Conservation (phyloP, 37 sponge, comb jelly and placozoan species). For the Ephydatia muelleri region DNA sequence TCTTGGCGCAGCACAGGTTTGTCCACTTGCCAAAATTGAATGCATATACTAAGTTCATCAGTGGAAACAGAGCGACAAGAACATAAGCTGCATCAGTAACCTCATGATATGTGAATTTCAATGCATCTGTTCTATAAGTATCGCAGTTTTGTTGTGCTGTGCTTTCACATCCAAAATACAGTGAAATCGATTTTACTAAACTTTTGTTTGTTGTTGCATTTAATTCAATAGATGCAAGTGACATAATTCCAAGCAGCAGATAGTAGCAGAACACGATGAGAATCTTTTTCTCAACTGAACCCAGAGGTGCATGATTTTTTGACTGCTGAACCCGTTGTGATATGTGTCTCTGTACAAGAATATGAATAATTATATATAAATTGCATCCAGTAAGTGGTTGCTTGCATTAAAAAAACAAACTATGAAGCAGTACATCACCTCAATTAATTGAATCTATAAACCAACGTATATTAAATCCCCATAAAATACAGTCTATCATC, state of each 20-base stretch:
- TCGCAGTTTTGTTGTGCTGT: constrained; percentile 18
- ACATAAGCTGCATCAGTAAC: constrained; percentile 7
- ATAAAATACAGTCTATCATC: not conserved
- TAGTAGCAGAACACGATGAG: constrained; percentile 42
- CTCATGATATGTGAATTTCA: not conserved
- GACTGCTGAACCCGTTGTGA: not conserved
- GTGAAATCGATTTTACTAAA: not conserved
- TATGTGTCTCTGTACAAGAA: not conserved
- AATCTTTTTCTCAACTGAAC: constrained; percentile 41
- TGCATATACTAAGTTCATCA: constrained; percentile 21
- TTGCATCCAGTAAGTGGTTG: too few relatives aligned
- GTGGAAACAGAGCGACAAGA: constrained; percentile 19
- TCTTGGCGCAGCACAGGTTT: not conserved
- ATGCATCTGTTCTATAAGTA: not conserved
- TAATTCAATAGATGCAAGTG: constrained; percentile 2
- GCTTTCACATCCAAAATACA: constrained; percentile 28
- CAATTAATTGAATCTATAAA: too few relatives aligned
- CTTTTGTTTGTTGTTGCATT: not conserved
- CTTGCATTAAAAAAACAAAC: too few relatives aligned
- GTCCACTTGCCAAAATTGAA: not conserved
- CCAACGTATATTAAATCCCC: not conserved
- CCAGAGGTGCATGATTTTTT: not conserved
- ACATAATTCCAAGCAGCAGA: constrained; percentile 9
- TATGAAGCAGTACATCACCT: too few relatives aligned
- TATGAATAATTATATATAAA: not conserved